Base-by-base conservation (phyloP, 1,140 invertebrate genomes). In the Pogonus chalceus region DNA sequence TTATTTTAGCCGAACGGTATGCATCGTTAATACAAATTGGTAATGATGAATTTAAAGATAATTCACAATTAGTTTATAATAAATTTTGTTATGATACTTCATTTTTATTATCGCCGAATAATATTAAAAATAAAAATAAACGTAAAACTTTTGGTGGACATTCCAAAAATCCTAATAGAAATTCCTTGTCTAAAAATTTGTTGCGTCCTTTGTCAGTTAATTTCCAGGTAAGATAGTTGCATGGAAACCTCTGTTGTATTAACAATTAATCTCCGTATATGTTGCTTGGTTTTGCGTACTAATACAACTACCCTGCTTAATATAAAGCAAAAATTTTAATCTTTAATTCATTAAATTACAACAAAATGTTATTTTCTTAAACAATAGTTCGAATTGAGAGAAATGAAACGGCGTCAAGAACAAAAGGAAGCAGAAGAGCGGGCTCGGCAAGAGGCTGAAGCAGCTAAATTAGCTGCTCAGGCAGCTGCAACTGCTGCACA, bases 371-470 rank as follows among this genome's bases (percentile, higher is more conserved):
- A 18, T 57, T 18, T 43, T 9, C 56, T 53, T 69, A n/a, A n/a
- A n/a, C n/a, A n/a, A n/a, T n/a, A 98, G 94, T 98, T 93, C 81
- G 96, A 99, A 78, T 79, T 98, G 72, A 93, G 93, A 75, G 95
- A 98, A 77, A 81, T 92, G 73, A 91, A 94, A 75, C 79, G 90
- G 69, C 79, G 85, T 62, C 83, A 93, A 73, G 85, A 92, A 74
- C 80, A 84, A 76, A 75, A 83, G 61, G 79, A 85, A 67, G 80
- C 84, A 73, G 83, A 85, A 64, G 82, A 84, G 62, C 76, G 77
- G 62, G 76, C 78, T 52, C 74, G 78, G 60, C 74, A 77, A 63
- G 84, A 88, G 64, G 84, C 87, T 31, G 88, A 91, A 60, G 86
- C 85, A 20, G 82, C 87, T 46, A 72, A 74, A 62, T 69, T 72